phyloP scores from a whole-genome alignment of 1,140 invertebrate species.

The Wiebesia pumilae region DNA sequence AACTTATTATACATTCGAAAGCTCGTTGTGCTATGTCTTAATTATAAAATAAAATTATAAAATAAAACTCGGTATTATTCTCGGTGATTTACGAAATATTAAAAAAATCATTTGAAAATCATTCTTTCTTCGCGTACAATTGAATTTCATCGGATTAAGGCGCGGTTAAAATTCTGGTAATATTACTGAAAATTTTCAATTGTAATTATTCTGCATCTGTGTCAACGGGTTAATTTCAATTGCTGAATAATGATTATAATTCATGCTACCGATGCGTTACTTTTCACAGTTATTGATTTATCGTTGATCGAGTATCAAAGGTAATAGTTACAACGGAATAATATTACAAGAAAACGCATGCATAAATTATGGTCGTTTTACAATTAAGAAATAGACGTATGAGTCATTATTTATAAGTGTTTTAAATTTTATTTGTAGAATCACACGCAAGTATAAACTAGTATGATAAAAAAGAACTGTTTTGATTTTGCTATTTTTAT shows the following conservation, averaged over 20 bases:
- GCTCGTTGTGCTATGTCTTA: no score
- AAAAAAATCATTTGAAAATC: no score
- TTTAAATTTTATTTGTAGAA: no score
- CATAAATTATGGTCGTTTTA: neutral
- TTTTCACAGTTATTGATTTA: neutral
- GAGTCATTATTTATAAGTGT: neutral
- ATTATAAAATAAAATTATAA: no score
- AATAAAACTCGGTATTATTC: no score
- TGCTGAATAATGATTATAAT: neutral
- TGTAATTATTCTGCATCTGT: neutral
- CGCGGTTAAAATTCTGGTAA: no score
- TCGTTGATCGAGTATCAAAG: neutral
- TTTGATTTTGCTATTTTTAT: no score
- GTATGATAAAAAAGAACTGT: no score
- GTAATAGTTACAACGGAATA: neutral
- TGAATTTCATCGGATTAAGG: neutral
- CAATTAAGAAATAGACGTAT: neutral
- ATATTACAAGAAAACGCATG: neutral
- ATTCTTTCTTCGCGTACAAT: neutral
- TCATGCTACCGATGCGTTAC: neutral
- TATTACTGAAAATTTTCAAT: no score
- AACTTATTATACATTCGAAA: no score
- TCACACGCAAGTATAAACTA: no score
- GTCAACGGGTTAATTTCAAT: neutral
- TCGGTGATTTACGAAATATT: no score